Conservation (phyloP, 2,113 vertebrate genomes). For the Cryptoleucopteryx plumbea region DNA sequence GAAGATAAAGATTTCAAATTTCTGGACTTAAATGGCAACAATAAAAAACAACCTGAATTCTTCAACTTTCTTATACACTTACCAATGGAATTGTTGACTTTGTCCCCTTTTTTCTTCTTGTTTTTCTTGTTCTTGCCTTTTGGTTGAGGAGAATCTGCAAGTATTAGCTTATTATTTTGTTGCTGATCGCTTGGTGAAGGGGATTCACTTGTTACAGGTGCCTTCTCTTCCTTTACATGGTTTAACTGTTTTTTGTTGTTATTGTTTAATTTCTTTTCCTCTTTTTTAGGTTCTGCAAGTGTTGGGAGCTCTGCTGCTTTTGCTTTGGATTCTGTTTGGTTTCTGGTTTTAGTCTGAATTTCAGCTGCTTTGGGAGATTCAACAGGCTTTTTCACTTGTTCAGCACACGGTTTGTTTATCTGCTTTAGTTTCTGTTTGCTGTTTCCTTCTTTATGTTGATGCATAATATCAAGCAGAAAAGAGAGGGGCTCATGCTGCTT, state of each 20-base stretch:
- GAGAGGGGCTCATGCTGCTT: constrained; percentile 75
- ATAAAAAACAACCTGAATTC: background rate
- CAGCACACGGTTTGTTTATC: constrained; percentile 54
- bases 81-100: constrained; percentile 90
- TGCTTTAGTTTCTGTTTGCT: constrained; percentile 79
- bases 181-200: constrained; percentile 64
- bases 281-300: constrained; percentile 72
- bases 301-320: constrained; percentile 70
- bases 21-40: background rate
- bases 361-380: constrained; percentile 64
- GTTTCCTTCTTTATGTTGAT: constrained; percentile 71
- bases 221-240: constrained; percentile 81
- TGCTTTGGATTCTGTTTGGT: constrained; percentile 72
- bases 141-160: constrained; percentile 82
- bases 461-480: constrained; percentile 76
- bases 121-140: constrained; percentile 85
- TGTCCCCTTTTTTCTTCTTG: constrained; percentile 96
- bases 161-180: constrained; percentile 74
- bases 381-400: constrained; percentile 66
- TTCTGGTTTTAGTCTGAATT: constrained; percentile 65
- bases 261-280: constrained; percentile 76
- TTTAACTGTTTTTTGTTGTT: constrained; percentile 81
- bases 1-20: background rate
- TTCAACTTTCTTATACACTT: background rate
- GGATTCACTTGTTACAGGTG: constrained; percentile 62